Conservation (phyloP, 2,888 invertebrate genomes). For the Cheilosia vernalis region DNA sequence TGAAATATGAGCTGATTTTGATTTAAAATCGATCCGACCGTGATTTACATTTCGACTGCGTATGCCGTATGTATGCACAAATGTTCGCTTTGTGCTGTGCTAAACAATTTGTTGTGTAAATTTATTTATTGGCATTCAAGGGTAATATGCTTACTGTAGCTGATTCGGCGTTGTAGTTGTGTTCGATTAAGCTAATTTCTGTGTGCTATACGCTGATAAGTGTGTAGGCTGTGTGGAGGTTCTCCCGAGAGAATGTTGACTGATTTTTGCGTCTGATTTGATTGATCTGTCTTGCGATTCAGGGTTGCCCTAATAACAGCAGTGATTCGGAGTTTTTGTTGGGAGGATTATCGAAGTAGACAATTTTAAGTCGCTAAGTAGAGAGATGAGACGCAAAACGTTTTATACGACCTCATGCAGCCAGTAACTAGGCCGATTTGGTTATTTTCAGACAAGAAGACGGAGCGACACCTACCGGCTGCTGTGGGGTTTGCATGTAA, state of each 20-base stretch:
- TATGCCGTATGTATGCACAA: background rate
- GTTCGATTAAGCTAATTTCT: constrained; percentile 6
- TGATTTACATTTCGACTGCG: constrained; percentile 21
- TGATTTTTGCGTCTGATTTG: constrained; percentile 14
- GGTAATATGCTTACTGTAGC: constrained; percentile 23
- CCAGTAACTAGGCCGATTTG: too few relatives aligned
- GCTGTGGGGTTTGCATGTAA: too few relatives aligned
- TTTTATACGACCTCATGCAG: too few relatives aligned
- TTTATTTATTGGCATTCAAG: constrained; percentile 66
- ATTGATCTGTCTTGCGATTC: constrained; percentile 33
- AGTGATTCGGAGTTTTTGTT: background rate
- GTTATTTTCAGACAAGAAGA: too few relatives aligned
- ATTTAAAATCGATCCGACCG: constrained; percentile 38
- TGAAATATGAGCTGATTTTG: constrained; percentile 43
- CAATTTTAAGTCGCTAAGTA: too few relatives aligned
- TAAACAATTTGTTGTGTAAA: constrained; percentile 50
- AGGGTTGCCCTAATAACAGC: constrained; percentile 38
- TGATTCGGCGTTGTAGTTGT: background rate
- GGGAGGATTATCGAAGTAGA: background rate
- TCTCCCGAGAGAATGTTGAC: constrained; percentile 1
- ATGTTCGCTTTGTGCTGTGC: constrained; percentile 16
- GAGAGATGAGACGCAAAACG: too few relatives aligned
- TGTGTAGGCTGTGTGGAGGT: background rate
- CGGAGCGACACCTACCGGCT: too few relatives aligned
- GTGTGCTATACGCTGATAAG: constrained; percentile 8